Base-by-base conservation (phyloP, 2,113 vertebrate genomes). In the Potamarius usumacintae region DNA sequence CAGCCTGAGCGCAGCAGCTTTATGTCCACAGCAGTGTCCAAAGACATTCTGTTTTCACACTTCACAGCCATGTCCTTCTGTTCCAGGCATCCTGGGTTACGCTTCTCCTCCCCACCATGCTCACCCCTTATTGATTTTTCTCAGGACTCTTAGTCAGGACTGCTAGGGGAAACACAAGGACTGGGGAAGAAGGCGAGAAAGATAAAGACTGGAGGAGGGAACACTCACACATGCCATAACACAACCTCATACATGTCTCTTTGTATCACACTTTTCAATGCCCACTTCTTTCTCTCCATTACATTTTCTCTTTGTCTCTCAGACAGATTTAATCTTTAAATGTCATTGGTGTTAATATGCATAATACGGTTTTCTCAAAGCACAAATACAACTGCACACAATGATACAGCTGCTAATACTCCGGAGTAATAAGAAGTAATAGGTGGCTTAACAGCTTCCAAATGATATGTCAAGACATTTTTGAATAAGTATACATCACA, bases 111-210 rank as follows among this genome's bases (percentile, higher is more conserved):
- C n/a, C 57, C 55, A 77, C 34, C 34, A 78, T 57, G 7, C 60
- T 65, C 60, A 42, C 9, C 67, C 42, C 58, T 76, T 89, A 90
- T 86, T 90, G 86, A 89, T 88, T 88, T 88, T 88, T 89, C 88
- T 76, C 89, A 90, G 84, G 84, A 63, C 74, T 86, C 88, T 90
- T 72, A 86, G 79, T 85, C 80, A 83, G 58, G 62, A 79, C 50
- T 71, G 57, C 79, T 60, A 63, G 53, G 78, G 55, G 80, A 83
- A 63, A 77, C 74, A 76, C 48, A 2, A 63, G 58, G 20, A 86
- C 85, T 67, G 12, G 62, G 71, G 20, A 52, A 77, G 22, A n/a
- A 77, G 48, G 48, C 1, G 11, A 77, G 22, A 10, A 10, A 77
- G 48, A 77, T 48, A 60, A 10, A 55, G 25, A 76, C 14, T 7